Evolutionary conservation across 2,113 vertebrate species (phyloP), one percentile per base, ranked within the genome.

Genomic region (Casuarius casuarius): DNA sequence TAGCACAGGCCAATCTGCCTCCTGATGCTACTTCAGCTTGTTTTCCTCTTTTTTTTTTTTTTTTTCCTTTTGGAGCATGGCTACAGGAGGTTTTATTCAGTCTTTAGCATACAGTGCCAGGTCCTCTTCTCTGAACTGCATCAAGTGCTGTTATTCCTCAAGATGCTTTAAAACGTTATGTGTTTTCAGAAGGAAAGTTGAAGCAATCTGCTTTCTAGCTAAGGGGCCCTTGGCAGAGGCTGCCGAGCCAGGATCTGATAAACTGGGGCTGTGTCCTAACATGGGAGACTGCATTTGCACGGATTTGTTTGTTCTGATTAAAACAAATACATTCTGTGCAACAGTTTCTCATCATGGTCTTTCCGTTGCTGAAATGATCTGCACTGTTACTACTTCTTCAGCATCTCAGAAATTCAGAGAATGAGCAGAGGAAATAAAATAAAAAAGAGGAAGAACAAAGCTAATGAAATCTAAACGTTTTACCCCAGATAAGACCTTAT

Each of bases 1-100:
- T 75, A 91, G 94, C 92, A 52, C 61, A 77, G 81, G 38, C 87
- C 89, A 89, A 90, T 96, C 91, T 96, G 96, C 95, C 78, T 91
- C 95, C 91, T 83, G 85, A 94, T 81, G 88, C 67, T 86, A 49
- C 67, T 87, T 91, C n/a, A 26, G 29, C 48, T 77, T 87, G 52
- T 79, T 84, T 92, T 44, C 23, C 49, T 42, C 90, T 89, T 73
- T 72, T 40, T 13, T 7, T 71, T 91, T 80, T 10, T 49, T 40
- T 92, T 86, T 79, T 67, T 38, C 15, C 7, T 74, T 92, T 78
- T 21, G 21, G 71, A 93, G 14, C 0, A 0, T 70, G 66, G 70
- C 74, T 84, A 52, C 0, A 0, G 75, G 75, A 91, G 84, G 31
- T 86, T 87, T 93, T 70, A 61, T 89, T 94, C 71, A 54, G 48